phyloP scores from a whole-genome alignment of 2,888 invertebrate species.

The Morpho helenor region DNA sequence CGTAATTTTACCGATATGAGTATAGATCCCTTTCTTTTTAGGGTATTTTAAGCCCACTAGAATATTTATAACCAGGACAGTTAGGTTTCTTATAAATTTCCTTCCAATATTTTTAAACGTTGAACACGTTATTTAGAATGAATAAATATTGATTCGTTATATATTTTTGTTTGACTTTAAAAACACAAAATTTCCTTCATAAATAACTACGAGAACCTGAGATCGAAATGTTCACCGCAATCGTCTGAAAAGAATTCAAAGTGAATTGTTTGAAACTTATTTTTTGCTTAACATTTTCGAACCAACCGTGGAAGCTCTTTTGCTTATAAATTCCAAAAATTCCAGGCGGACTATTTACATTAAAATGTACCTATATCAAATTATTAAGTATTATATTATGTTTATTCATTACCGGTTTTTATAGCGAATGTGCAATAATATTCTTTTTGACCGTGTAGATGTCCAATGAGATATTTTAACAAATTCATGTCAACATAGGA shows the following conservation, averaged over 20 bases:
- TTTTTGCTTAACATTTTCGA: constrained; percentile 51
- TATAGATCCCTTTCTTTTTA: too few relatives aligned
- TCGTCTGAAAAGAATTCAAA: constrained; percentile 27
- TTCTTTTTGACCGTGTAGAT: too few relatives aligned
- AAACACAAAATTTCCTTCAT: constrained; percentile 5
- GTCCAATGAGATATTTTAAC: too few relatives aligned
- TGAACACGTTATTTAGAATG: too few relatives aligned
- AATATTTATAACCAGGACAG: too few relatives aligned
- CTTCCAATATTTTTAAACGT: too few relatives aligned
- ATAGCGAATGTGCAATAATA: neutral
- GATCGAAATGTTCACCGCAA: constrained; percentile 24
- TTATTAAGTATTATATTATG: neutral
- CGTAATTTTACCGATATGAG: too few relatives aligned
- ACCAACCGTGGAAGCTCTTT: constrained; percentile 60
- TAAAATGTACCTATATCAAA: neutral
- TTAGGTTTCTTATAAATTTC: too few relatives aligned
- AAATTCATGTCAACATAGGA: too few relatives aligned
- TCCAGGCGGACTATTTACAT: constrained; percentile 9
- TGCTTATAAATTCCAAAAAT: constrained; percentile 71
- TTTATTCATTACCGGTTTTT: neutral
- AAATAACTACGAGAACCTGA: constrained; percentile 16
- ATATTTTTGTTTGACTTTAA: neutral
- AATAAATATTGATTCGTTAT: too few relatives aligned
- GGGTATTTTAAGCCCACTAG: too few relatives aligned
- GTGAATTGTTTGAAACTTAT: constrained; percentile 31